Conservation (phyloP, 2,113 vertebrate species). For the Catharus bicknelli region DNA sequence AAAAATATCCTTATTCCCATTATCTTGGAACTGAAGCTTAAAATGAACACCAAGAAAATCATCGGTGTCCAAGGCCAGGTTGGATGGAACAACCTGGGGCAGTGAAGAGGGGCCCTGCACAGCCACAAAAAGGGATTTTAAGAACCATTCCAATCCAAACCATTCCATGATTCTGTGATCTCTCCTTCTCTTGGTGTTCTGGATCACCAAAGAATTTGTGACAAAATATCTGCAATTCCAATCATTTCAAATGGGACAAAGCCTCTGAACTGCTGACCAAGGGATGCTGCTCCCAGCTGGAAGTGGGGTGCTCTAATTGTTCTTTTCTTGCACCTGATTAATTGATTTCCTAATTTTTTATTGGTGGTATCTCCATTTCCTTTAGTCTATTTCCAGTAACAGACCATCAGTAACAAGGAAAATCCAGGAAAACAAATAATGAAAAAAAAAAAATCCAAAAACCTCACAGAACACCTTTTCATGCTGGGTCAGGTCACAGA, state of each 20-base stretch:
- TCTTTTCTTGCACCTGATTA: background rate
- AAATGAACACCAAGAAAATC: background rate
- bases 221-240: background rate
- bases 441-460: background rate
- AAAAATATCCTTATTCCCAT: background rate
- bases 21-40: background rate
- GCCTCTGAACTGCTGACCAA: background rate
- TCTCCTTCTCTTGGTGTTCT: background rate
- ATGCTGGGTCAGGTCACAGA: background rate
- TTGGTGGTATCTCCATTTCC: background rate
- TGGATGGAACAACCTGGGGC: background rate
- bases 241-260: background rate
- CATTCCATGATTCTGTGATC: background rate
- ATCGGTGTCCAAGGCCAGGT: rapidly evolving
- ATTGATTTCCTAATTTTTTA: background rate
- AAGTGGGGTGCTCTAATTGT: too few species aligned
- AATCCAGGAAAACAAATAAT: background rate
- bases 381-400: background rate
- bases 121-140: background rate
- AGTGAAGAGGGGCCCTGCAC: background rate
- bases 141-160: background rate
- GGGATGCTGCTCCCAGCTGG: background rate
- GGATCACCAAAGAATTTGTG: background rate
- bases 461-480: background rate
- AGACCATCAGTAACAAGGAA: background rate